These are phyloP conservation scores for Okamejei kenojei DNA, from an alignment of 2,797 vertebrate species.

Conservation along the genomic window DNA sequence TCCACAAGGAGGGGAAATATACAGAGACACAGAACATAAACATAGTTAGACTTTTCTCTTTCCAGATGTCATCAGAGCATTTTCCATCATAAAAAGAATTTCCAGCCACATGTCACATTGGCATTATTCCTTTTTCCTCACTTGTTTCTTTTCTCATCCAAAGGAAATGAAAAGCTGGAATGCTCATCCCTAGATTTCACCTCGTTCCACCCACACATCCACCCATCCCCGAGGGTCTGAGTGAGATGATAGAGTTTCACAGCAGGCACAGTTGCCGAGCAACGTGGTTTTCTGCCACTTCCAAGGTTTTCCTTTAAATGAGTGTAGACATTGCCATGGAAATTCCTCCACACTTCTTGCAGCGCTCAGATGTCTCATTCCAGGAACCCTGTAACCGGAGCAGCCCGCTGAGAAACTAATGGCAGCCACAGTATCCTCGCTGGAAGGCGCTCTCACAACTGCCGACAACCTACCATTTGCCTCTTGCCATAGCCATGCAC, in stretches of 20 bases:
- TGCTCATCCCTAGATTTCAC: background rate
- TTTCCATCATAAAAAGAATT: conserved; percentile 15
- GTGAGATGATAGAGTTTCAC: background rate
- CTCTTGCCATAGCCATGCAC: background rate
- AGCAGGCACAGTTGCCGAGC: too few species aligned
- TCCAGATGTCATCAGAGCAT: background rate
- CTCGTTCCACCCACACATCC: background rate
- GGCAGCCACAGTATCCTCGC: background rate
- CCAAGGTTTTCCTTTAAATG: background rate
- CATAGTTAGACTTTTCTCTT: background rate
- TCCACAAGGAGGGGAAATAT: background rate
- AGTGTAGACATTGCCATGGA: background rate
- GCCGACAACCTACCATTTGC: background rate
- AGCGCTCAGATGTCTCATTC: background rate
- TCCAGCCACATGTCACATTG: background rate
- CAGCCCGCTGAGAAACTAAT: background rate
- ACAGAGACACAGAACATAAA: background rate
- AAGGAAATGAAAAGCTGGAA: background rate
- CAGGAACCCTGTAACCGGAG: background rate
- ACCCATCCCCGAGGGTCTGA: background rate
- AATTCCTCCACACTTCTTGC: background rate
- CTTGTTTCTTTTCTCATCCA: background rate
- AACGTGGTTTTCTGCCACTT: background rate
- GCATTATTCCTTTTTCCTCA: background rate
- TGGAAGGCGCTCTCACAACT: background rate